These are phyloP conservation scores for Hoplodrina ambigua DNA, from an alignment of 2,888 invertebrate genomes.

Conservation along the genomic window DNA sequence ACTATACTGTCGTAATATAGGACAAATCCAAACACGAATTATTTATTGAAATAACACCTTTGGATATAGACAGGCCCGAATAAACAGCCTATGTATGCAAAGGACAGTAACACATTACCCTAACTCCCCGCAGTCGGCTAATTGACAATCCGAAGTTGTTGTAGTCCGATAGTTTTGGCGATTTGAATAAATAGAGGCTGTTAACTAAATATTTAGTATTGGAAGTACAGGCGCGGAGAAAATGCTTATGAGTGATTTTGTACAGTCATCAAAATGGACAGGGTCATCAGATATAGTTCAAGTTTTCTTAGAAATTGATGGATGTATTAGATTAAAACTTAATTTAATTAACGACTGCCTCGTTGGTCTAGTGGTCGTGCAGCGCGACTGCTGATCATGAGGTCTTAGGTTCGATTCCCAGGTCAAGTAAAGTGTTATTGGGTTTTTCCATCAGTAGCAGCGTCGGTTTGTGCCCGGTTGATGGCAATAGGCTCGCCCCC, in stretches of 20 bases:
- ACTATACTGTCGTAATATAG: slow-evolving; percentile 3
- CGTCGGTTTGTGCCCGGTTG: too few relatives aligned
- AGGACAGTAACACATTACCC: slow-evolving; percentile 65
- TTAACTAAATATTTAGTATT: slow-evolving; percentile 71
- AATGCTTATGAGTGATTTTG: slow-evolving; percentile 23
- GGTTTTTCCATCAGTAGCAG: too few relatives aligned
- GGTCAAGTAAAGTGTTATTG: too few relatives aligned
- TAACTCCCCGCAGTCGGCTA: slow-evolving; percentile 69
- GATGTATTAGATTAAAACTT: too few relatives aligned
- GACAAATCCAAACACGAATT: slow-evolving; percentile 55
- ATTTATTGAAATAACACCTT: slow-evolving; percentile 74
- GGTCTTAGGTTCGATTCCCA: too few relatives aligned
- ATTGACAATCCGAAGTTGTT: slow-evolving; percentile 81
- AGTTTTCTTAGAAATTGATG: too few relatives aligned
- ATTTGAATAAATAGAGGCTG: slow-evolving; percentile 78
- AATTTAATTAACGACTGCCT: too few relatives aligned
- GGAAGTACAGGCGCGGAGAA: slow-evolving; percentile 55
- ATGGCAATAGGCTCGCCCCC: too few relatives aligned
- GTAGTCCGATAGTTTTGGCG: slow-evolving; percentile 81
- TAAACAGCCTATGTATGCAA: slow-evolving; percentile 67
- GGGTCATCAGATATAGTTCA: too few relatives aligned
- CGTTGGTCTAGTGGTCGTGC: too few relatives aligned
- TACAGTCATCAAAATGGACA: too few relatives aligned
- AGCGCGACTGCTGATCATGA: too few relatives aligned
- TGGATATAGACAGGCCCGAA: slow-evolving; percentile 46